These are phyloP conservation scores for Drosophila eugracilis DNA, from an alignment of 1,140 invertebrate species.

Conservation along the genomic window DNA sequence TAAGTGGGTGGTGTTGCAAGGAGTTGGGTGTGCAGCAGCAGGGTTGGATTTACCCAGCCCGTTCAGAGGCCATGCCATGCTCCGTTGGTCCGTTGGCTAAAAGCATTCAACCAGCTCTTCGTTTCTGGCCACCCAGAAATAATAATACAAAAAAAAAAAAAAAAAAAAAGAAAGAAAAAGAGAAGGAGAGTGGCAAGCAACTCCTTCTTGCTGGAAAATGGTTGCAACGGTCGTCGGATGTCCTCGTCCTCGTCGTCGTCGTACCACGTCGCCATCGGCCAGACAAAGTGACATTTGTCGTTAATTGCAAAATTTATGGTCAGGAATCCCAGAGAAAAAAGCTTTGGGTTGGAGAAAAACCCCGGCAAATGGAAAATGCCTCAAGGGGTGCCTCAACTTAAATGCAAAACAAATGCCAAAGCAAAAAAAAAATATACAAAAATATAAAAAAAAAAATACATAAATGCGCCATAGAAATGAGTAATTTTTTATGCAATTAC, in stretches of 20 bases:
- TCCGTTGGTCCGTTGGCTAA: slow-evolving; percentile 64
- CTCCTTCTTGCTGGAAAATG: slow-evolving; percentile 25
- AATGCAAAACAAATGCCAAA: slow-evolving; percentile 41
- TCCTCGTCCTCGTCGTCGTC: slow-evolving; percentile 39
- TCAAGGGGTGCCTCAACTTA: slow-evolving; percentile 34
- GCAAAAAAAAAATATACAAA: slow-evolving; percentile 9
- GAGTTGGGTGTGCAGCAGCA: neutral
- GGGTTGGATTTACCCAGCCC: slow-evolving; percentile 11
- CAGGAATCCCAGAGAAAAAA: slow-evolving; percentile 55
- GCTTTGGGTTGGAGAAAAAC: slow-evolving; percentile 8
- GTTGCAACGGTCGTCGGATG: slow-evolving; percentile 51
- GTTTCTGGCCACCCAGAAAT: slow-evolving; percentile 22
- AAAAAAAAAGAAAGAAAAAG: slow-evolving; percentile 15
- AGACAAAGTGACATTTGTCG: slow-evolving; percentile 83
- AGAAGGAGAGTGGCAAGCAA: slow-evolving; percentile 10
- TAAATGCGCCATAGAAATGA: slow-evolving; percentile 25
- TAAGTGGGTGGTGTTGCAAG: slow-evolving; percentile 64
- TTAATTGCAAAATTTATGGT: slow-evolving; percentile 82
- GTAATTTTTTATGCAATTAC: slow-evolving; percentile 38
- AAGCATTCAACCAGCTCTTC: slow-evolving; percentile 56
- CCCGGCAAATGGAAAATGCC: slow-evolving; percentile 35
- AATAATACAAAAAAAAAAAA: neutral
- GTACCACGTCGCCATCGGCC: slow-evolving; percentile 45
- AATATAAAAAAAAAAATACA: no score
- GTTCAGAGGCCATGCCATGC: slow-evolving; percentile 43